Evolutionary conservation across 2,113 vertebrate genomes (phyloP).

Genomic region (Oriolus oriolus): DNA sequence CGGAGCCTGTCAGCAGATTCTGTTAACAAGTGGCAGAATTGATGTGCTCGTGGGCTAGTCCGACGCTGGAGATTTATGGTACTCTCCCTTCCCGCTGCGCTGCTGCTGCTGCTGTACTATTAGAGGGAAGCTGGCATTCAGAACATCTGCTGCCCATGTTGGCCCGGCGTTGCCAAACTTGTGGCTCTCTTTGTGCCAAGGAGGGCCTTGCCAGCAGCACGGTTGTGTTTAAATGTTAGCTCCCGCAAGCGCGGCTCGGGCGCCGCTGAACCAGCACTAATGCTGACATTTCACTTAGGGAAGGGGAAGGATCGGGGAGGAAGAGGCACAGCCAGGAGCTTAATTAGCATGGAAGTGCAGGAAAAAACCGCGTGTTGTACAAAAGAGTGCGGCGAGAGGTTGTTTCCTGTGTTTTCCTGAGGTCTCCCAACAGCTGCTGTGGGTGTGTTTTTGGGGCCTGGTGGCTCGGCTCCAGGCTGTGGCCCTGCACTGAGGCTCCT

Average conservation of each 20-base stretch:
- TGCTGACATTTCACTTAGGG: neutral
- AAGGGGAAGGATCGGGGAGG: neutral
- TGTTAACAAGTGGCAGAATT: slow-evolving; percentile 23
- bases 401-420: neutral
- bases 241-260: neutral
- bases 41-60: neutral
- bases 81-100: neutral
- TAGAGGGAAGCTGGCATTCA: slow-evolving; percentile 38
- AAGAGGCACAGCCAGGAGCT: neutral
- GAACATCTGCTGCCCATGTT: slow-evolving; percentile 45
- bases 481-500: no score
- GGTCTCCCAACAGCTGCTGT: neutral
- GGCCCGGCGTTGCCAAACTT: slow-evolving; percentile 23
- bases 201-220: neutral
- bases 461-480: neutral
- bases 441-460: neutral
- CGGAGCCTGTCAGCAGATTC: neutral
- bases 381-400: neutral
- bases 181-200: neutral
- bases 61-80: neutral
- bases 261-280: neutral
- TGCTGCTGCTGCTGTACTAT: slow-evolving; percentile 42
- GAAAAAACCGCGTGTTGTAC: neutral
- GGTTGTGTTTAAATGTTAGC: neutral
- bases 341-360: neutral